phyloP scores from a whole-genome alignment of 2,888 invertebrate genomes.

The Notodonta ziczac region DNA sequence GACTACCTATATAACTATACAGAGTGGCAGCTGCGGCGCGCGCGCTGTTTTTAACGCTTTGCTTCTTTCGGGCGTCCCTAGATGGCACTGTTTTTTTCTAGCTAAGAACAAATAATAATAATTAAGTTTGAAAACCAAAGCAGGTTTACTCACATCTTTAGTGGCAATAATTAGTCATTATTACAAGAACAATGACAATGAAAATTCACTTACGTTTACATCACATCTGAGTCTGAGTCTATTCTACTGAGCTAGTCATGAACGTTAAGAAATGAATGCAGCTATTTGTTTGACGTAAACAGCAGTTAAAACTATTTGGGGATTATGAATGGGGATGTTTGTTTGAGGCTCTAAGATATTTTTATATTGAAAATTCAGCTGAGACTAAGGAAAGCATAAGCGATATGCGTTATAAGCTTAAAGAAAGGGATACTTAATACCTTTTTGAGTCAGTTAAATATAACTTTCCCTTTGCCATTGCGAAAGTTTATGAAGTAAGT shows the following conservation, averaged over 20 bases:
- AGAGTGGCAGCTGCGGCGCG: too few species aligned
- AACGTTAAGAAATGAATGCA: background rate
- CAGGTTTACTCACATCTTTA: slow-evolving; percentile 16
- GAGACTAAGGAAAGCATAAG: too few species aligned
- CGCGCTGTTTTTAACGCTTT: too few species aligned
- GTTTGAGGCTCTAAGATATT: background rate
- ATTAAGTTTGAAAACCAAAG: slow-evolving; percentile 9
- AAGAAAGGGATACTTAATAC: too few species aligned
- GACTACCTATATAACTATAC: too few species aligned
- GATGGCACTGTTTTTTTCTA: too few species aligned
- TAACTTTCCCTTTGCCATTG: too few species aligned
- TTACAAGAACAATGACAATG: slow-evolving; percentile 26
- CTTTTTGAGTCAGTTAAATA: too few species aligned
- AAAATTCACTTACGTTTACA: slow-evolving; percentile 9
- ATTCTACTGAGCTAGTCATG: background rate
- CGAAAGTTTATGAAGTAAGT: too few species aligned
- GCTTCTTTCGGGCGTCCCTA: too few species aligned
- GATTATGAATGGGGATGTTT: slow-evolving; percentile 6
- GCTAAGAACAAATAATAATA: background rate
- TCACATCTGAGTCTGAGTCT: background rate
- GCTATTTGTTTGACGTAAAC: slow-evolving; percentile 1
- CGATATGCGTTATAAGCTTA: too few species aligned
- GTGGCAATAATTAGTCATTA: slow-evolving; percentile 26
- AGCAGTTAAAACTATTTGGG: slow-evolving; percentile 9
- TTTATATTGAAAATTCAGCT: background rate